Base-by-base conservation (phyloP, 2,797 vertebrate genomes). In the Esox masquinongy region DNA sequence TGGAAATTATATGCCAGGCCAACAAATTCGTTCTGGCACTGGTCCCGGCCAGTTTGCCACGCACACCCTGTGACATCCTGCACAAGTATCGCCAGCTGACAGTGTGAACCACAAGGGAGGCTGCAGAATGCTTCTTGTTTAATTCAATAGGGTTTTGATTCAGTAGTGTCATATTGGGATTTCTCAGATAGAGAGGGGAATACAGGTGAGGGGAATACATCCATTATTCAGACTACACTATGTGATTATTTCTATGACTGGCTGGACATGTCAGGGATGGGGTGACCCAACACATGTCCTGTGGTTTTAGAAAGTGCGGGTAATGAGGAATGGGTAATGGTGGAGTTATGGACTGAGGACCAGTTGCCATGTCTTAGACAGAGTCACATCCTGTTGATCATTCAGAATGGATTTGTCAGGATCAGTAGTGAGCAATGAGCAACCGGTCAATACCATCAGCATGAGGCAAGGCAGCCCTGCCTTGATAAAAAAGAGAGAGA, bases 321-420 rank as follows among this genome's bases (percentile, higher is more conserved):
- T 50, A 22, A 26, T 4, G 36, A 39, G 36, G 36, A 39, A 3
- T 39, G 12, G 8, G 43, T 31, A 64, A 68, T 64, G 34, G 31
- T 50, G 26, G 73, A 17, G 47, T 29, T 29, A 29, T 11, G 19
- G 63, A 31, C 15, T 34, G 19, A 66, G 29, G 36, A 26, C 24
- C 36, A 17, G 26, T 11, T n/a, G 34, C 39, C 16, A 4, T 34
- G 19, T 49, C 15, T 51, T 26, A 49, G 47, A 26, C 17, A 17
- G 29, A n/a, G 66, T 11, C 26, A 39, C 34, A 12, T 61, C 22
- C 84, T 85, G 68, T 81, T 82, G 64, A 34, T 84, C 82, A 63
- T 80, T 75, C 78, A 5, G 70, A 75, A 74, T 68, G 61, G 72
- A 83, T 77, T 71, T 78, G 78, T 83, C 83, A 19, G 80, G 24